Base-by-base conservation (phyloP, 2,888 invertebrate genomes). In the Cataglyphis livida region DNA sequence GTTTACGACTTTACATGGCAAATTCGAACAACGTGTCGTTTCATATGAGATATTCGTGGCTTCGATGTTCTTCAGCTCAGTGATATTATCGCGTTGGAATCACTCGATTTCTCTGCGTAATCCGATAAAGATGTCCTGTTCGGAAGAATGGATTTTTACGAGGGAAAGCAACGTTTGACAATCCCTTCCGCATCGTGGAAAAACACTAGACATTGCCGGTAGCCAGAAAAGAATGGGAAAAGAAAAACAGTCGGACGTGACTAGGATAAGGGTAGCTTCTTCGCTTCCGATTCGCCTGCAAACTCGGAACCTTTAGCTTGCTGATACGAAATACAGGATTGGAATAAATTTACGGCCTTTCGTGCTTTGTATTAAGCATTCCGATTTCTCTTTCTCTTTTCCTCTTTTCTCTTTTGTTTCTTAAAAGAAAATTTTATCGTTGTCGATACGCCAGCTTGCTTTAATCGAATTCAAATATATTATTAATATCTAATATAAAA, bases 181-280 rank as follows among this genome's bases (percentile, higher is more conserved):
- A 79, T 59, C 78, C 44, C 38, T 41, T 62, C 28, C 51, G 32
- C 62, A 51, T 48, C 62, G 65, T 74, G 32, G 21, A 38, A 44
- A 81, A 71, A 76, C 38, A 51, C 38, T 38, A n/a, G 18, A 38
- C 41, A 38, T 61, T 59, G 57, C 62, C 35, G 65, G 78, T 62
- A 38, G 28, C 5, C 10, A 81, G 82, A 74, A 86, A 88, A 84
- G 76, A 85, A 86, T 85, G 86, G 85, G 44, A 54, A 90, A 90
- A 90, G 91, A 90, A 90, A 90, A 87, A 61, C 88, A 88, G 86
- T 81, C 82, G 88, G 87, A 93, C 93, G 93, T 93, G 93, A 93
- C 91, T 86, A 78, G 93, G 92, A 92, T 93, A 92, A 91, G 90
- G 88, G 89, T 84, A 87, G 89, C 88, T 88, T 82, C 88, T 25